Base-by-base conservation (phyloP, 1,140 invertebrate genomes). In the Drosophila bifasciata region DNA sequence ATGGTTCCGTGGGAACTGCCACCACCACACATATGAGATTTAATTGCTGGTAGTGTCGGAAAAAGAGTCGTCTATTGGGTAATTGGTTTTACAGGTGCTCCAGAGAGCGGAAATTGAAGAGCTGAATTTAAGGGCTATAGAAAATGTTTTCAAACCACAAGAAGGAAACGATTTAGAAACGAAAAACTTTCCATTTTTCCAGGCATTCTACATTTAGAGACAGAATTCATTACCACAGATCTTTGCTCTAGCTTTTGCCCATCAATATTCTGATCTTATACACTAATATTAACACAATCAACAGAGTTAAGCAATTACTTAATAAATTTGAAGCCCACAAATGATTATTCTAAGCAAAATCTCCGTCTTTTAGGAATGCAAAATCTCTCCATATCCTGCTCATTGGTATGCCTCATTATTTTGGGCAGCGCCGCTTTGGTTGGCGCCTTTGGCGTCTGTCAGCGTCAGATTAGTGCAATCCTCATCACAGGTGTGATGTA, bases 401-500 rank as follows among this genome's bases (percentile, higher is more conserved):
- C 96, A 16, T 92, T 98, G 67, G 97, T 98, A 1, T 97, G 96
- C 81, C 93, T 97, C 21, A 97, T 98, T 73, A 95, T 98, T 13
- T 89, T 98, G 55, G 95, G 95, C 16, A 95, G 95, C 68, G 96
- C 96, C 2, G 96, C 96, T 3, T 91, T 97, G 6, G 95, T 97
- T 1, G 97, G 97, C 52, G 94, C 95, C 48, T 97, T 97, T 88
- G 96, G 97, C 7, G 93, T 98, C 5, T 95, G 96, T 77, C 94
- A 96, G 89, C 95, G 96, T 81, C 97, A 97, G 93, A 97, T 97
- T 57, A 97, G 96, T 73, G 97, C 96, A 2, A 96, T 97, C 5
- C 93, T 98, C 8, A 95, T 98, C 3, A 98, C 97, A 0, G 97
- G 97, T 16, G 96, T 98, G 23, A 97, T 98, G 96, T 97, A 97